Evolutionary conservation across 2,797 vertebrate genomes (phyloP).

Genomic region (Eutrigla gurnardus): DNA sequence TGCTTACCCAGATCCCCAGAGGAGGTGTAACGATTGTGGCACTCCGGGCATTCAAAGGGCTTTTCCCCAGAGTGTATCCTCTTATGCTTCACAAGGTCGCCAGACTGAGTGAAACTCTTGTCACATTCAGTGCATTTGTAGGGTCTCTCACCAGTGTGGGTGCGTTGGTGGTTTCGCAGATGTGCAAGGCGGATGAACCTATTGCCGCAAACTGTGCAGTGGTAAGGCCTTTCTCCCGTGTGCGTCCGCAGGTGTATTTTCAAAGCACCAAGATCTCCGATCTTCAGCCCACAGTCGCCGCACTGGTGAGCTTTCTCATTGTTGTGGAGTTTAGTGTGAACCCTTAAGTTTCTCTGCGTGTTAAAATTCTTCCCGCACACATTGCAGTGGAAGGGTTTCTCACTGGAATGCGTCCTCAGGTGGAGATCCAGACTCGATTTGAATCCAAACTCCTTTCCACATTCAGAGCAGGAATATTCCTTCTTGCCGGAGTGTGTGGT

Average conservation of each 20-base stretch:
- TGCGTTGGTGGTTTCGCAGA: constrained; percentile 85
- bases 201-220: constrained; percentile 83
- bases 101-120: constrained; percentile 85
- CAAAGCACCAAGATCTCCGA: constrained; percentile 78
- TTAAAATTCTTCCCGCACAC: constrained; percentile 83
- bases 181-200: constrained; percentile 82
- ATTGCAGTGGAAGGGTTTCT: constrained; percentile 80
- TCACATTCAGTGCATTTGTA: constrained; percentile 83
- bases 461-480: constrained; percentile 81
- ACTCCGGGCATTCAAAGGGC: constrained; percentile 84
- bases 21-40: constrained; percentile 82
- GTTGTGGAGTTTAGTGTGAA: constrained; percentile 82
- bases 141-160: constrained; percentile 84
- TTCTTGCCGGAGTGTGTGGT: constrained; percentile 83
- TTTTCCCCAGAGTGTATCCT: constrained; percentile 85
- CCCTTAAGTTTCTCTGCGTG: constrained; percentile 77
- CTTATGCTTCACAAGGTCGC: constrained; percentile 84
- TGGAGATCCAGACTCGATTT: constrained; percentile 82
- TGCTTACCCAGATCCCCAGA: constrained; percentile 86
- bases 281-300: constrained; percentile 83
- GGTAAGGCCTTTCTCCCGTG: constrained; percentile 84
- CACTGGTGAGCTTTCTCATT: constrained; percentile 81
- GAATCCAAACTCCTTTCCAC: constrained; percentile 84
- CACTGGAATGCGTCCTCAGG: constrained; percentile 80
- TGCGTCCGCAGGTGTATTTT: constrained; percentile 84